Percentiles rank a stretch among this genome's conserved stretches.
phyloP scores from a whole-genome alignment of 1,140 invertebrate genomes.

The Hestina assimilis region DNA sequence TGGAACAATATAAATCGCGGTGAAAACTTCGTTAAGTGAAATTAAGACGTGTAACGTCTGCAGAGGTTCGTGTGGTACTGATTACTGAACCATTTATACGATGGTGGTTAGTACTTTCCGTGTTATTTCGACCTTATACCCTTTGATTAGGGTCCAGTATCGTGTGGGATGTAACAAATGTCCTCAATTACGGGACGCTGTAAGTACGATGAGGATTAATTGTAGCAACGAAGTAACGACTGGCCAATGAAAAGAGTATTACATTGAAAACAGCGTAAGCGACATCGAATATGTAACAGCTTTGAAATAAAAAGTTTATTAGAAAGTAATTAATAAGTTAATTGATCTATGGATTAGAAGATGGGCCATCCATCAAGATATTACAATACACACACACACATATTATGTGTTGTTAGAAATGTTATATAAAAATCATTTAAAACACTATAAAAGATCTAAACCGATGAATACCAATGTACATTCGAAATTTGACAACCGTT shows the following conservation, averaged over 20 bases:
- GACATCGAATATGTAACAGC: not conserved
- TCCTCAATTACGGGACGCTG: slow-evolving; percentile 6
- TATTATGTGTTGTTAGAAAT: too few species aligned
- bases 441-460: too few species aligned
- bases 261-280: slow-evolving; percentile 1
- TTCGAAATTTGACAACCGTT: too few species aligned
- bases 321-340: not conserved
- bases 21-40: not conserved
- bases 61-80: slow-evolving; percentile 40
- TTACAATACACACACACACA: too few species aligned
- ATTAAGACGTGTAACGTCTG: slow-evolving; percentile 33
- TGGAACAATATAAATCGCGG: too few species aligned
- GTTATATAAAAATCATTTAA: too few species aligned
- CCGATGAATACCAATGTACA: too few species aligned
- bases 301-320: too few species aligned
- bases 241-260: slow-evolving; percentile 5
- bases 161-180: not conserved
- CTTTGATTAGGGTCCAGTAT: slow-evolving; percentile 16
- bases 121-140: slow-evolving; percentile 8
- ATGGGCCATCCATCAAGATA: too few species aligned
- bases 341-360: not conserved
- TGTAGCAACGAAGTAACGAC: not conserved
- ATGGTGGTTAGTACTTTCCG: not conserved
- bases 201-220: slow-evolving; percentile 9
- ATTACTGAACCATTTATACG: slow-evolving; percentile 29